Base-by-base conservation (phyloP, 2,888 invertebrate genomes). In the Idaea straminata region DNA sequence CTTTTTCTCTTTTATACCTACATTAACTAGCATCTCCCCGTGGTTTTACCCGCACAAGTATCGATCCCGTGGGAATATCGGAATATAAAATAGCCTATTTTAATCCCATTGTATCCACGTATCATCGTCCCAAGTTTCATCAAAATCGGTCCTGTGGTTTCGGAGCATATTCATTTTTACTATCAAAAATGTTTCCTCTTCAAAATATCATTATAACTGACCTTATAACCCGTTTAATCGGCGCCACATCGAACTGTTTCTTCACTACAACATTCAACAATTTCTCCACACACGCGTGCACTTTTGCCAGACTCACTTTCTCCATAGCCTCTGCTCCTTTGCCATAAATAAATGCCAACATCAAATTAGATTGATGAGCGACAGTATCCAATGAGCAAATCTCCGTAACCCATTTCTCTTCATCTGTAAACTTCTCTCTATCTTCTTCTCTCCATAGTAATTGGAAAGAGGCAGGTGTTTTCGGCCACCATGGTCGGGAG, bases 281-380 rank as follows among this genome's bases (percentile, higher is more conserved):
- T 66, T 93, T 88, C 67, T 88, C 82, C 6, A 95, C 91, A n/a
- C 93, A 94, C 5, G 88, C 83, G 47, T 85, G 84, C 0, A 96
- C 93, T 57, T 89, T 89, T 25, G 89, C 88, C 15, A 94, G 89
- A 6, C 92, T 85, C 15, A 94, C 81, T 57, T 82, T 85, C 81
- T 96, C 96, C 93, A 96, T 94, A 25, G 87, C 77, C 67, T 90
- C 87, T 0, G 96, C 95, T 3, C 94, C 94, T 7, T 92, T 86
- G 0, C 96, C 96, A 66, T 94, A 93, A 34, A 96, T 89, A 96
- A 96, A 96, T 0, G 94, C 95, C 62, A 95, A 86, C 10, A 96
- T 80, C 0, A 95, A 83, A 74, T 94, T 93, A 0, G 95, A 94
- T 70, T 95, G 94, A 69, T 93, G 84, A 35, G 94, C 94, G 1